phyloP scores from a whole-genome alignment of 2,113 vertebrate genomes.

The Cettia cetti region DNA sequence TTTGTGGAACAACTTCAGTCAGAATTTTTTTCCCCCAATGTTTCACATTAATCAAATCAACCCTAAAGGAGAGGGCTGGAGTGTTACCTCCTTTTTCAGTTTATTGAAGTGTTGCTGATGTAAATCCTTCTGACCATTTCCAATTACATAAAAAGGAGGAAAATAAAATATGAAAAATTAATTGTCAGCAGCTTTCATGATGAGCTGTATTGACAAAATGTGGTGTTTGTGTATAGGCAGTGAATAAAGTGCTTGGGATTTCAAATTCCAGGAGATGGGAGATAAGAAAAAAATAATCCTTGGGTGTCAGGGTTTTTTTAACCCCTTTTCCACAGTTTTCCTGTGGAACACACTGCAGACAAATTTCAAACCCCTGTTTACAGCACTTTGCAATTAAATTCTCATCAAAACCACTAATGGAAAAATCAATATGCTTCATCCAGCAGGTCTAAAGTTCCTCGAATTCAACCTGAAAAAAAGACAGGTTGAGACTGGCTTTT shows the following conservation, averaged over 20 bases:
- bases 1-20: rapidly evolving
- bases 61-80: not conserved
- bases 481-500: not conserved
- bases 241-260: not conserved
- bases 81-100: not conserved
- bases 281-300: not conserved
- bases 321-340: not conserved
- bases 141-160: not conserved
- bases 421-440: not conserved
- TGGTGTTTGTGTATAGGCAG: not conserved
- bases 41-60: not conserved
- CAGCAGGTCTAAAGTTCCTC: not conserved
- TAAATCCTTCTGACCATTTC: not conserved
- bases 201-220: not conserved
- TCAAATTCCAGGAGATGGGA: not conserved
- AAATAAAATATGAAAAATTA: not conserved
- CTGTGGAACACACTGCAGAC: not conserved
- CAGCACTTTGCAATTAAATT: not conserved
- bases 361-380: not conserved
- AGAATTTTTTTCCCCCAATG: not conserved
- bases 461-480: not conserved
- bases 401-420: not conserved
- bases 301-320: not conserved
- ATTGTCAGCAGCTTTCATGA: constrained; percentile 1
- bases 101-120: not conserved